Percentiles rank a stretch among this genome's conserved stretches.
These are phyloP conservation scores for Brachionus sp. DNA, from an alignment of 1,140 invertebrate genomes.

Conservation along the genomic window DNA sequence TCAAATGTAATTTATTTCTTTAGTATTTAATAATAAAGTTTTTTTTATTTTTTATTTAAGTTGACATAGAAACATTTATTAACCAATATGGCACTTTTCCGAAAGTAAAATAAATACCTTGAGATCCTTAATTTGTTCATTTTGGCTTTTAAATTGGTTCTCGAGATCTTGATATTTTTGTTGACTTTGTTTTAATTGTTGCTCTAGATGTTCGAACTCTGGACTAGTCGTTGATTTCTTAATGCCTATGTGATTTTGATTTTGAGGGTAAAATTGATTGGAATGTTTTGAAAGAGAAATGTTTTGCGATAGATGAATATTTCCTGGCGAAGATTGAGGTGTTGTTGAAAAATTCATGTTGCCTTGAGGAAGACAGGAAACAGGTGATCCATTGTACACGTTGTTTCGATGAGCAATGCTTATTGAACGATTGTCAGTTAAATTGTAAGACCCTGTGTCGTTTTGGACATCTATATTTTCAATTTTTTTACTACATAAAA, in stretches of 20 bases:
- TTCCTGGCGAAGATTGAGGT: background rate
- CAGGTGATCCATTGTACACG: background rate
- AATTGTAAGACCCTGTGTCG: background rate
- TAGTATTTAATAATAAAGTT: background rate
- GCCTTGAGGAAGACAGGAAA: background rate
- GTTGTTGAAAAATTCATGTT: constrained; percentile 18
- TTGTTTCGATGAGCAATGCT: constrained; percentile 22
- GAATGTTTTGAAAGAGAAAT: background rate
- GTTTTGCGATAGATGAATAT: background rate
- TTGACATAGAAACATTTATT: background rate
- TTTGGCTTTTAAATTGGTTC: constrained; percentile 4
- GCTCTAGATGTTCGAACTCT: constrained; percentile 11
- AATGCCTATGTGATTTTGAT: background rate
- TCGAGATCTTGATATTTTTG: constrained; percentile 25
- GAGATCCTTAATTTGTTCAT: constrained; percentile 20
- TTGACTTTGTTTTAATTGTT: constrained; percentile 27
- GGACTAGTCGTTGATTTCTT: background rate
- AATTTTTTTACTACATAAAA: background rate
- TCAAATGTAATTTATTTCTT: background rate
- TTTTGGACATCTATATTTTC: background rate
- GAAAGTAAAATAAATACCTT: background rate
- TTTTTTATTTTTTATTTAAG: background rate
- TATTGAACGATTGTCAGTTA: background rate
- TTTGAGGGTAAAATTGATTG: background rate
- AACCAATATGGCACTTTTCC: background rate